phyloP scores from a whole-genome alignment of 1,140 invertebrate species.

The Brachionus koreanus region DNA sequence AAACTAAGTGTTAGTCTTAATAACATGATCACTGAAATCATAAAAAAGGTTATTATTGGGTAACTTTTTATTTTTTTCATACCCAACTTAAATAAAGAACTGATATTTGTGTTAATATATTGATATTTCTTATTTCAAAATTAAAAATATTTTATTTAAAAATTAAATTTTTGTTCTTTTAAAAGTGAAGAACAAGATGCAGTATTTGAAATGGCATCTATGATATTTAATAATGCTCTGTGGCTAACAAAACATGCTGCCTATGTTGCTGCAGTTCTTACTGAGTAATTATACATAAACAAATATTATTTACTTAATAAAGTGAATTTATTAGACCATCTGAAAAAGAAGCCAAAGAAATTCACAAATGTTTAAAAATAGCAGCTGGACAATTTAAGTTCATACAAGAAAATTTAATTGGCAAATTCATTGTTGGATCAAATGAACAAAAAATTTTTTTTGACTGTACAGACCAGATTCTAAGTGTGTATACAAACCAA shows the following conservation, averaged over 20 bases:
- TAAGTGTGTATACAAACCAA: constrained; percentile 67
- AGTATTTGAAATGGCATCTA: constrained; percentile 65
- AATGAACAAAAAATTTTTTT: constrained; percentile 59
- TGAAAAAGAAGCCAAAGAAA: constrained; percentile 69
- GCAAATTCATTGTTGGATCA: constrained; percentile 55
- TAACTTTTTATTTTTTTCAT: too few species aligned
- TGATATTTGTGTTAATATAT: too few species aligned
- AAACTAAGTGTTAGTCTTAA: too few species aligned
- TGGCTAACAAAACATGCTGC: constrained; percentile 72
- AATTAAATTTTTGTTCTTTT: constrained; percentile 34
- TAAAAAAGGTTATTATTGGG: too few species aligned
- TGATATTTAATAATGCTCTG: constrained; percentile 66
- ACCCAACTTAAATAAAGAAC: too few species aligned
- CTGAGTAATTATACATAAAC: constrained; percentile 48
- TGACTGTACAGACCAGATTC: constrained; percentile 65
- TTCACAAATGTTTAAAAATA: constrained; percentile 65
- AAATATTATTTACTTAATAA: neutral
- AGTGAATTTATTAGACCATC: constrained; percentile 55
- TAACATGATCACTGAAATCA: too few species aligned
- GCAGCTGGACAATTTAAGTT: constrained; percentile 67
- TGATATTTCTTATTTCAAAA: too few species aligned
- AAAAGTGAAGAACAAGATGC: constrained; percentile 63
- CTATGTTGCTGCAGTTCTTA: constrained; percentile 64
- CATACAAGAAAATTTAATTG: constrained; percentile 54
- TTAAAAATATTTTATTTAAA: too few species aligned